Base-by-base conservation (phyloP, 2,113 vertebrate genomes). In the Podilymbus podiceps region DNA sequence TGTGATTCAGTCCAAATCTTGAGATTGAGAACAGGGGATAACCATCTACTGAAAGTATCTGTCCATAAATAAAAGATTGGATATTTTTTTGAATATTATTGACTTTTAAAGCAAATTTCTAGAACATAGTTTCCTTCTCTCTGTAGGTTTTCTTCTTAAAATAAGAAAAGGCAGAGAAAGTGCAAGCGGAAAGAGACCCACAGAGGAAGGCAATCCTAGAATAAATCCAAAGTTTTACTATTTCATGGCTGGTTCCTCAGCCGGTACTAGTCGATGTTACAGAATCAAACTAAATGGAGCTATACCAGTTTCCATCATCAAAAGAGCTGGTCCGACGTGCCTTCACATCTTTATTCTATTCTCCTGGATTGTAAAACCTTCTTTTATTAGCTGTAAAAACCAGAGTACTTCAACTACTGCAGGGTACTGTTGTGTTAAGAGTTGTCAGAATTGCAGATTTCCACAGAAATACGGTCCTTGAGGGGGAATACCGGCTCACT, bases 21-120 rank as follows among this genome's bases (percentile, higher is more conserved):
- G 5, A 47, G 16, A 28, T 33, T 20, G 49, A 53, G 42, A 77
- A 38, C 10, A 2, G 1, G 12, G 8, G 60, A 76, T 30, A 88
- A 46, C 1, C 2, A 60, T n/a, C n/a, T 86, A 4, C 6, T 55
- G 17, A 72, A 93, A 78, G 3, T 1, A 27, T 21, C 6, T 46
- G 3, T 33, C 8, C 5, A 14, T 38, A 52, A 82, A 73, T 9
- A n/a, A 75, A 79, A 67, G 1, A 33, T 8, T 19, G 1, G 0
- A 4, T 18, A 3, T 49, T 46, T 59, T 42, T 42, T 12, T 22
- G 2, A 50, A 40, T 60, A 38, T 72, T 82, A 23, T 15, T 85
- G 11, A 46, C 13, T 27, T 56, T 56, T 38, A 55, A 71, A 74
- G 0, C 3, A 38, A 38, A 69, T 80, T 44, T 66, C 50, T 58